phyloP scores from a whole-genome alignment of 1,140 invertebrate genomes.

The Drosophila carrolli region DNA sequence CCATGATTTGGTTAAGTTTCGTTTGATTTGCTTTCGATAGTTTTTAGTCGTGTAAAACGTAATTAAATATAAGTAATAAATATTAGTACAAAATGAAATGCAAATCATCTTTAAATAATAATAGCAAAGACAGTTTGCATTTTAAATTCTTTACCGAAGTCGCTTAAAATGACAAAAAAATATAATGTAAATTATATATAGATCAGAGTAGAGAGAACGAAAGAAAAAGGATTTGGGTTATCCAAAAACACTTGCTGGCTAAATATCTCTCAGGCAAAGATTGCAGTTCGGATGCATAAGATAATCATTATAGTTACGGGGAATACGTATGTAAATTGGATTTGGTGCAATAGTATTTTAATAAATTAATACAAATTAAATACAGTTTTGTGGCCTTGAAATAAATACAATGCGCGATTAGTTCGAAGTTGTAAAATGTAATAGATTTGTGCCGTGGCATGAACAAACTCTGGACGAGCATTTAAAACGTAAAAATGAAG shows the following conservation, averaged over 20 bases:
- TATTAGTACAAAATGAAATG: constrained; percentile 79
- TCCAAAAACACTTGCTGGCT: constrained; percentile 22
- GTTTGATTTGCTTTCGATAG: constrained; percentile 43
- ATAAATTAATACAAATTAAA: constrained; percentile 81
- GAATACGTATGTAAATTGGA: constrained; percentile 59
- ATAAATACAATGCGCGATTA: constrained; percentile 60
- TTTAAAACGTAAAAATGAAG: neutral
- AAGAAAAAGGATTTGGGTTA: constrained; percentile 6
- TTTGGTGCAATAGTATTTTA: constrained; percentile 60
- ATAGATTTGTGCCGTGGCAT: constrained; percentile 24
- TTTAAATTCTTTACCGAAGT: constrained; percentile 52
- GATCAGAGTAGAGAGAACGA: neutral
- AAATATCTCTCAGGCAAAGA: constrained; percentile 28
- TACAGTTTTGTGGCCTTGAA: constrained; percentile 76
- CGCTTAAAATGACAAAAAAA: constrained; percentile 30
- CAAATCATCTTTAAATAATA: constrained; percentile 52
- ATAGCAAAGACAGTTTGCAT: constrained; percentile 27
- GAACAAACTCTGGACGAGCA: constrained; percentile 15
- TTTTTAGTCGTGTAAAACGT: constrained; percentile 50
- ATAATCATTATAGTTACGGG: constrained; percentile 29
- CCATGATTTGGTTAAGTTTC: constrained; percentile 46
- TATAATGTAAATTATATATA: constrained; percentile 24
- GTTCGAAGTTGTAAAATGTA: constrained; percentile 29
- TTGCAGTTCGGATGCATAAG: constrained; percentile 12
- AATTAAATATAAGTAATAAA: constrained; percentile 73